These are phyloP conservation scores for Gonioctena quinquepunctata DNA, from an alignment of 1,140 invertebrate genomes.

Conservation along the genomic window DNA sequence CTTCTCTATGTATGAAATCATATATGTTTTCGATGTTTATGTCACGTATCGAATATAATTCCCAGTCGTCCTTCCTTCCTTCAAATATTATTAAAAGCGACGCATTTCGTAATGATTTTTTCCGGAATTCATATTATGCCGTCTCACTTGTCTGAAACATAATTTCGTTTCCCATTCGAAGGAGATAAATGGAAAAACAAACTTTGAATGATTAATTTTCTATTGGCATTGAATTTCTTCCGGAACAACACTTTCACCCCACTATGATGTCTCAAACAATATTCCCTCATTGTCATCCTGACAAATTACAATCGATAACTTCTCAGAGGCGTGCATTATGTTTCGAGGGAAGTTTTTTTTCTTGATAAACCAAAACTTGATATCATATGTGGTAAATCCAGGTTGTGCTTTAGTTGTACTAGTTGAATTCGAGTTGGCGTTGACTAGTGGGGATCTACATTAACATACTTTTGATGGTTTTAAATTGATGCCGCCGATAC, in stretches of 20 bases:
- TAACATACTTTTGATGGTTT: too few species aligned
- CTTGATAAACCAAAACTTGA: too few species aligned
- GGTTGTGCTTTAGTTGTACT: too few species aligned
- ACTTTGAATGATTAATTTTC: background rate
- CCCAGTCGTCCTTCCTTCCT: background rate
- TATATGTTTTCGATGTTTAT: background rate
- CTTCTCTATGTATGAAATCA: background rate
- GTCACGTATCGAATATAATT: background rate
- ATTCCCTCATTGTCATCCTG: background rate
- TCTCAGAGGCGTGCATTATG: background rate
- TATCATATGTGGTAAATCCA: too few species aligned
- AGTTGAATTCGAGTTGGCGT: too few species aligned
- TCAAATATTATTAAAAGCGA: background rate
- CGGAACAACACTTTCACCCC: background rate
- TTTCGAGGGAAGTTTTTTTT: too few species aligned
- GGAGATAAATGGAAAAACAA: background rate
- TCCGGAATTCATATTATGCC: too few species aligned
- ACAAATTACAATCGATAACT: background rate
- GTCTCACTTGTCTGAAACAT: too few species aligned
- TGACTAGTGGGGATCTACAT: too few species aligned
- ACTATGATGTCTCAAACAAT: background rate
- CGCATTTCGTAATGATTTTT: background rate
- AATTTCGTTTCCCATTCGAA: too few species aligned
- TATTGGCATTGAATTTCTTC: background rate
- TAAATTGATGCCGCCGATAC: too few species aligned